These are phyloP conservation scores for Kradibia gibbosae DNA, from an alignment of 1,140 invertebrate genomes.

Conservation along the genomic window DNA sequence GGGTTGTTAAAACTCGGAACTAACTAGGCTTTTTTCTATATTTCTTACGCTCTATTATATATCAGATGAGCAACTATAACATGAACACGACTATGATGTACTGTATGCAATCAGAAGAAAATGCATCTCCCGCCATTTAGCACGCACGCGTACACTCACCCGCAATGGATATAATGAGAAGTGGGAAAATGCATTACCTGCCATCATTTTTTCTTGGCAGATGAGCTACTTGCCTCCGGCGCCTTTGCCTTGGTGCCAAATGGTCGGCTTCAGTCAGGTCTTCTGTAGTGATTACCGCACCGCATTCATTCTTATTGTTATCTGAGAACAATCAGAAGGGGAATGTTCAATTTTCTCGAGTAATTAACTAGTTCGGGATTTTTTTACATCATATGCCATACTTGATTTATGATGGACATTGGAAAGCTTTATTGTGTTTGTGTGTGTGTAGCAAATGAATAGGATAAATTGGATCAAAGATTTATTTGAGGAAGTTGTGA, in stretches of 20 bases:
- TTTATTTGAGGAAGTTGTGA: background rate
- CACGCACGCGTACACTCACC: background rate
- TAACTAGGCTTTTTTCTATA: too few species aligned
- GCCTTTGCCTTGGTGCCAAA: slow-evolving; percentile 6
- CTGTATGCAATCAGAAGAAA: background rate
- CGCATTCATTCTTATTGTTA: slow-evolving; percentile 22
- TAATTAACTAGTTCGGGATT: background rate
- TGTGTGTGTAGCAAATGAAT: background rate
- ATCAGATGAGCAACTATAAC: too few species aligned
- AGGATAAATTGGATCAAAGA: background rate
- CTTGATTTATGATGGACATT: background rate
- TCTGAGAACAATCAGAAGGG: slow-evolving; percentile 20
- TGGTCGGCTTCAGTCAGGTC: slow-evolving; percentile 3
- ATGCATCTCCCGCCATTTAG: background rate
- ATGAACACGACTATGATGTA: background rate
- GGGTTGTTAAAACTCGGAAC: too few species aligned
- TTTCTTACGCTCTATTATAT: too few species aligned
- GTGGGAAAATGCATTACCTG: slow-evolving; percentile 25
- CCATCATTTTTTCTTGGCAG: slow-evolving; percentile 11
- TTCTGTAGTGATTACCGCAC: background rate
- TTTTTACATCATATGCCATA: background rate
- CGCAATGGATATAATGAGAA: background rate
- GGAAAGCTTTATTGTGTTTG: background rate
- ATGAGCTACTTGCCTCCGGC: slow-evolving; percentile 26
- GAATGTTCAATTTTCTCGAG: slow-evolving; percentile 21